Conservation (phyloP, 2,888 invertebrate species). For the Steinernema hermaphroditum region DNA sequence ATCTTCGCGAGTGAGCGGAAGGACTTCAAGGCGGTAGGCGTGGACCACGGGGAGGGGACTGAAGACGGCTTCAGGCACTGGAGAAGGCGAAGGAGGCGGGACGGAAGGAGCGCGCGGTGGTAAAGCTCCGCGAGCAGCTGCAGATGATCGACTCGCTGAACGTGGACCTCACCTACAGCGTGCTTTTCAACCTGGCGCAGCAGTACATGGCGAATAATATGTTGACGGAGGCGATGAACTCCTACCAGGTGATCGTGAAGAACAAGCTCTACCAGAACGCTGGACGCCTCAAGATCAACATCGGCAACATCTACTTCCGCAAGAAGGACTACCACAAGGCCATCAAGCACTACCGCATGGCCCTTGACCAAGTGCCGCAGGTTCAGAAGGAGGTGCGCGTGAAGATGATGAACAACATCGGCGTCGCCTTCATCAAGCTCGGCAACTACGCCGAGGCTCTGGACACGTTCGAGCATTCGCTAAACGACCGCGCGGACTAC, state of each 20-base stretch:
- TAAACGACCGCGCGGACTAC: slow-evolving; percentile 90
- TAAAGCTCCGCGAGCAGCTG: slow-evolving; percentile 84
- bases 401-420: slow-evolving; percentile 97
- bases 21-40: slow-evolving; percentile 71
- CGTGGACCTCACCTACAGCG: slow-evolving; percentile 90
- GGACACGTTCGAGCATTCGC: slow-evolving; percentile 93
- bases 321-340: slow-evolving; percentile 83
- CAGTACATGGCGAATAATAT: slow-evolving; percentile 86
- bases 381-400: slow-evolving; percentile 87
- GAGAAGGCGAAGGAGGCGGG: slow-evolving; percentile 96
- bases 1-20: slow-evolving; percentile 76
- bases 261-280: slow-evolving; percentile 92
- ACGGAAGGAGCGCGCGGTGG: slow-evolving; percentile 84
- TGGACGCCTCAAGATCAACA: slow-evolving; percentile 77
- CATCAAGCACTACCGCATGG: slow-evolving; percentile 98
- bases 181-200: slow-evolving; percentile 90
- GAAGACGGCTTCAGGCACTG: slow-evolving; percentile 74
- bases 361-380: slow-evolving; percentile 88
- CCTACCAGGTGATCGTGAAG: slow-evolving; percentile 85
- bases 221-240: slow-evolving; percentile 91
- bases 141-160: slow-evolving; percentile 87
- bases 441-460: slow-evolving; percentile 94
- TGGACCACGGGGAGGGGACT: too few species aligned
- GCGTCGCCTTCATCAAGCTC: slow-evolving; percentile 89
- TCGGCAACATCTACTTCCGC: slow-evolving; percentile 95